Evolutionary conservation across 2,888 invertebrate genomes (phyloP), one percentile per base, ranked within the genome.

Genomic region (Tetanocera ferruginea): DNA sequence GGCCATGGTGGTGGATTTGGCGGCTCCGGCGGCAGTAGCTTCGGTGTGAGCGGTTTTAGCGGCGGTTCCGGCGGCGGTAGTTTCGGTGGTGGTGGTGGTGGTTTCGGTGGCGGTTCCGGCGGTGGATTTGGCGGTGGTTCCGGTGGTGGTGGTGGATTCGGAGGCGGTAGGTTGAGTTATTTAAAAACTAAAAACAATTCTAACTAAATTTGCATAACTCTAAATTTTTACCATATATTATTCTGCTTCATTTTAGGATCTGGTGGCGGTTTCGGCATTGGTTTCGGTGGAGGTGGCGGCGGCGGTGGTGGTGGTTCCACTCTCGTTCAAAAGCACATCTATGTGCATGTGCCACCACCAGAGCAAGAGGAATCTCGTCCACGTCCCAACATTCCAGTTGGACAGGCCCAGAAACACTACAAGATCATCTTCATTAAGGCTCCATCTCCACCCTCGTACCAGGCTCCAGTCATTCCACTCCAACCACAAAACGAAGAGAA

Each of bases 401-500:
- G 94, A 70, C 94, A 95, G 82, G 92, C 96, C 67, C 96, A 96
- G 90, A 96, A 96, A 86, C 96, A 96, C 90, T 96, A 96, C 93
- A 96, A 96, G 89, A 96, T 96, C 89, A 96, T 96, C 91, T 96
- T 96, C 93, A 96, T 96, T 91, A 96, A 96, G 92, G 96, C 96
- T 76, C 96, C 96, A 85, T 93, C 96, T 84, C 93, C 95, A 80
- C 95, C 95, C 80, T 93, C 95, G 80, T 95, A 95, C 79, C 94
- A 94, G 81, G 95, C 94, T 0, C 96, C 96, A 81, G 92, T 95
- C 81, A 95, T 96, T 82, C 95, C 96, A 43, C 89, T 94, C 49
- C 94, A 95, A 88, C 93, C 94, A 79, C 95, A 95, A 88, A 95
- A 96, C 90, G 95, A 95, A 91, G 95, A 95, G 89, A 96, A 96